Percentiles rank a stretch among this genome's conserved stretches.
Evolutionary conservation across 2,888 invertebrate species (phyloP).

Genomic region (Augiades crinisus): DNA sequence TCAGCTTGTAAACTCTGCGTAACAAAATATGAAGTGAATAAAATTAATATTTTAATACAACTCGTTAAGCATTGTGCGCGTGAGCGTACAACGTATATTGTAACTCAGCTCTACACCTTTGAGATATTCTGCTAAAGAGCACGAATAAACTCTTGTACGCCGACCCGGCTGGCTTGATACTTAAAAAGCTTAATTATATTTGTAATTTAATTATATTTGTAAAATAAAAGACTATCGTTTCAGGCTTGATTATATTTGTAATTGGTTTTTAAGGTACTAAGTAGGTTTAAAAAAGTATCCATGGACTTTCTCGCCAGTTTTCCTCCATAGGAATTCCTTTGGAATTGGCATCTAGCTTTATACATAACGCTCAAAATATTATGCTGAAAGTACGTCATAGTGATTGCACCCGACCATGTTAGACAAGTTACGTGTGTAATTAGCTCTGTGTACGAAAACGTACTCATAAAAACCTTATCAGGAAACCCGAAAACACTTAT

Average conservation of each 20-base stretch:
- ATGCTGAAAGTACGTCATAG: too few relatives aligned
- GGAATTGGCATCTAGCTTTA: too few relatives aligned
- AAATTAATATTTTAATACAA: background rate
- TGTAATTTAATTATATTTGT: conserved; percentile 29
- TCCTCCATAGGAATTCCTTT: too few relatives aligned
- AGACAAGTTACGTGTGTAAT: too few relatives aligned
- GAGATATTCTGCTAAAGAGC: conserved; percentile 79
- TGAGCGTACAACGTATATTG: conserved; percentile 61
- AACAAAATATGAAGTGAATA: background rate
- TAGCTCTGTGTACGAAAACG: too few relatives aligned
- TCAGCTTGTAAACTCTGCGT: background rate
- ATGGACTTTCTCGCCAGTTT: too few relatives aligned
- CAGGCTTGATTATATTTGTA: conserved; percentile 33
- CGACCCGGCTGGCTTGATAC: conserved; percentile 45
- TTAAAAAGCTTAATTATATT: conserved; percentile 33
- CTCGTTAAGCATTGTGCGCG: conserved; percentile 34
- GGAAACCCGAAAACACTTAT: too few relatives aligned
- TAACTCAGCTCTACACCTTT: conserved; percentile 78
- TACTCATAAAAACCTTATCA: too few relatives aligned
- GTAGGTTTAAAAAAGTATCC: too few relatives aligned
- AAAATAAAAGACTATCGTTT: background rate
- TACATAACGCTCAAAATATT: too few relatives aligned
- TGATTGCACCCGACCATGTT: too few relatives aligned
- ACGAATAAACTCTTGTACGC: conserved; percentile 69
- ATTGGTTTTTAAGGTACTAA: too few relatives aligned